Conservation (phyloP, 1,140 invertebrate genomes). For the Diorhabda elongata region DNA sequence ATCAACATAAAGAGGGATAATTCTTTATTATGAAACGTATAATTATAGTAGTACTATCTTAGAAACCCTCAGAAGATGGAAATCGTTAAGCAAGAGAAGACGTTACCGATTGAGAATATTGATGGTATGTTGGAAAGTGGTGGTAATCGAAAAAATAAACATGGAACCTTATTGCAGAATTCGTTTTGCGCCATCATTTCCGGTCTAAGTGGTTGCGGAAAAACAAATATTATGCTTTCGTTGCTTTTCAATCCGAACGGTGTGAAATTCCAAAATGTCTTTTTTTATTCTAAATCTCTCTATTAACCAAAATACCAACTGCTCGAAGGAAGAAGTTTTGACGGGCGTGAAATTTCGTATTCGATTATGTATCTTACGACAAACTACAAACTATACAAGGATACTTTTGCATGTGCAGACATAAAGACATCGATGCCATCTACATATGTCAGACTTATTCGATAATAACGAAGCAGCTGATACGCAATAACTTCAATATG, state of each 20-base stretch:
- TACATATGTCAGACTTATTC: constrained; percentile 47
- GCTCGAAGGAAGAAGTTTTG: constrained; percentile 20
- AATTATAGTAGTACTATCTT: too few relatives aligned
- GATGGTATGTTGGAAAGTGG: not conserved
- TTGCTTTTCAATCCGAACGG: constrained; percentile 28
- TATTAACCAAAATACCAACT: constrained; percentile 33
- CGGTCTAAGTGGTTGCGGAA: constrained; percentile 30
- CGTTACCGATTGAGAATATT: constrained; percentile 18
- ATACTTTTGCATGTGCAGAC: constrained; percentile 46
- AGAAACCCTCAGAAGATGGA: constrained; percentile 2
- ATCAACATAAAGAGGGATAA: too few relatives aligned
- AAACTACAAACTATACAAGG: constrained; percentile 41
- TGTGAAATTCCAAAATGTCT: constrained; percentile 30
- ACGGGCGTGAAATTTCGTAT: constrained; percentile 27
- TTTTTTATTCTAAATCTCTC: constrained; percentile 32
- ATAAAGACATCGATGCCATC: constrained; percentile 36
- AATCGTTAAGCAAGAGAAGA: constrained; percentile 10
- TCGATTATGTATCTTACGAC: constrained; percentile 46
- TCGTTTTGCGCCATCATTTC: constrained; percentile 8
- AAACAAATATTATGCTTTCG: constrained; percentile 27
- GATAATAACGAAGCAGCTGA: constrained; percentile 46
- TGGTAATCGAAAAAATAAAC: constrained; percentile 7
- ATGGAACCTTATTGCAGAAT: constrained; percentile 14
- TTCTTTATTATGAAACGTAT: too few relatives aligned
- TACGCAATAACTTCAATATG: constrained; percentile 47